These are phyloP conservation scores for Aleadryas rufinucha DNA, from an alignment of 2,113 vertebrate genomes.

Conservation along the genomic window DNA sequence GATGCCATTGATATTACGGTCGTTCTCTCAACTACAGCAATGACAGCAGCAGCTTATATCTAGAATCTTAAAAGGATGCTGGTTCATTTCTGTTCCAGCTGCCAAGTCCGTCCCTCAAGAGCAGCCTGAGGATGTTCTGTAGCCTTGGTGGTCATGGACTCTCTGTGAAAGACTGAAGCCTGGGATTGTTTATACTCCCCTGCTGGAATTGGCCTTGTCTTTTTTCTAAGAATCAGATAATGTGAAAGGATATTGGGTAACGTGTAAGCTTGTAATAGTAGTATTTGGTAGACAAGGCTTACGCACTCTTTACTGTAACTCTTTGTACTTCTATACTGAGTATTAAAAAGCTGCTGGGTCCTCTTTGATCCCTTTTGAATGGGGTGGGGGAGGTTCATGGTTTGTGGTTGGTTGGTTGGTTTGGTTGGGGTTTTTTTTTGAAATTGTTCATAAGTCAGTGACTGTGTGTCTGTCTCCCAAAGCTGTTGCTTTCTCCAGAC, in stretches of 20 bases:
- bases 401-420: not conserved
- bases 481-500: not conserved
- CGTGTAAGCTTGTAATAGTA: not conserved
- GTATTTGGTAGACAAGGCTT: not conserved
- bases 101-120: not conserved
- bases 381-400: rapidly evolving
- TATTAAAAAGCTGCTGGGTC: not conserved
- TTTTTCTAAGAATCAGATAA: not conserved
- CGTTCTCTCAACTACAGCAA: not conserved
- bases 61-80: not conserved
- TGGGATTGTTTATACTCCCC: not conserved
- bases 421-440: not conserved
- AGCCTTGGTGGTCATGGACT: rapidly evolving
- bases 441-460: not conserved
- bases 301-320: not conserved
- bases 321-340: not conserved
- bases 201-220: not conserved
- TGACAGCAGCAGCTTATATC: not conserved
- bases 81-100: not conserved
- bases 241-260: not conserved
- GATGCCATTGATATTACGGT: not conserved
- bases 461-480: not conserved
- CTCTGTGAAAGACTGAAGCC: not conserved
- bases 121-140: not conserved
- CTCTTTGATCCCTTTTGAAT: not conserved